These are phyloP conservation scores for Rhysida immarginata DNA, from an alignment of 1,140 invertebrate species.

Conservation along the genomic window DNA sequence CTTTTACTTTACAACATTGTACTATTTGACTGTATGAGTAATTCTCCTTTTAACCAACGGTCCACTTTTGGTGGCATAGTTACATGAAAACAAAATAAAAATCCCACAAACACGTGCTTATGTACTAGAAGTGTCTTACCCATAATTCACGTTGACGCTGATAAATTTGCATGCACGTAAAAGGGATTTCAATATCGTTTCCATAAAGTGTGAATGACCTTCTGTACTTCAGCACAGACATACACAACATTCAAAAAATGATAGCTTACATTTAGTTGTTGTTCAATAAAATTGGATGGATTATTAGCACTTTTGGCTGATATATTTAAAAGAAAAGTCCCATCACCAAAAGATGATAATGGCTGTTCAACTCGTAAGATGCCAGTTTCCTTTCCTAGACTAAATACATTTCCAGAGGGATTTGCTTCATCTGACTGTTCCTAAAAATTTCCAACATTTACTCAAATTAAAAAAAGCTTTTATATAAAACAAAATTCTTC, in stretches of 20 bases:
- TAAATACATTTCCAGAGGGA: constrained; percentile 34
- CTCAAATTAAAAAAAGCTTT: constrained; percentile 13
- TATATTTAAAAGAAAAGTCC: constrained; percentile 45
- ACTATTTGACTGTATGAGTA: too few relatives aligned
- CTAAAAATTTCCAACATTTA: constrained; percentile 13
- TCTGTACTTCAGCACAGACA: too few relatives aligned
- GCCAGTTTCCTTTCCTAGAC: constrained; percentile 45
- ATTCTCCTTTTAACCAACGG: too few relatives aligned
- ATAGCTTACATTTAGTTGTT: not conserved
- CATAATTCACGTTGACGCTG: too few relatives aligned
- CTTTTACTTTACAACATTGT: too few relatives aligned
- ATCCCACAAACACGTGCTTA: too few relatives aligned
- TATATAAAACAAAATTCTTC: constrained; percentile 28
- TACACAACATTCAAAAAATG: not conserved
- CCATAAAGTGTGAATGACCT: too few relatives aligned
- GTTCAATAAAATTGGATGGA: not conserved
- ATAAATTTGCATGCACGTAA: too few relatives aligned
- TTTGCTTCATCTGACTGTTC: constrained; percentile 9
- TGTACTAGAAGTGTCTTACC: too few relatives aligned
- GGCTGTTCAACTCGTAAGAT: constrained; percentile 50
- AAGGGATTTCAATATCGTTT: too few relatives aligned
- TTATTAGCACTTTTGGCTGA: constrained; percentile 37
- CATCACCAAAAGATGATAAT: constrained; percentile 51
- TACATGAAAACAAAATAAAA: too few relatives aligned
- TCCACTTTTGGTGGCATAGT: too few relatives aligned